Base-by-base conservation (phyloP, 2,888 invertebrate genomes). In the Choristoneura rosaceana region DNA sequence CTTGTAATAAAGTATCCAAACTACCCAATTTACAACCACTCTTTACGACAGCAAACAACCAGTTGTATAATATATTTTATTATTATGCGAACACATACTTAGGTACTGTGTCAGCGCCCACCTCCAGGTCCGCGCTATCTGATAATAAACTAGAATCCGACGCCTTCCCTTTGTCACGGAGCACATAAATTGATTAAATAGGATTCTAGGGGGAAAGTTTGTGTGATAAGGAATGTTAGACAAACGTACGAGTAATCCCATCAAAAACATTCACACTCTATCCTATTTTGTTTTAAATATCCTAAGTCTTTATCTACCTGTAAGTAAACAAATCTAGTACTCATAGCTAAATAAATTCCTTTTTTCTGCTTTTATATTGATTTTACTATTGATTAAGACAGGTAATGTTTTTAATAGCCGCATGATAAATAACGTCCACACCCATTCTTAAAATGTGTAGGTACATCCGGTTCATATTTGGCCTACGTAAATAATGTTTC, bases 101-200 rank as follows among this genome's bases (percentile, higher is more conserved):
- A 25, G 25, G 38, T 38, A 38, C 38, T 62, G 43, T 17, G 43
- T 12, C 41, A 12, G 43, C 41, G 17, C 62, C 62, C 43, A 62
- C 62, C 45, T 62, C 33, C 3, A n/a, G 60, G 34, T 15, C 15
- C 34, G 38, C 25, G 33, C 25, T 58, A 59, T 67, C 47, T 47
- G 59, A 45, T 68, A 64, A 61, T 67, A 67, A 58, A 67, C 55
- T 60, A 60, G 34, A 58, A 47, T 34, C 43, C 59, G 15, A 67
- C 59, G 67, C 67, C 47, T 67, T 60, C 59, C 12, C 67, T 60
- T 60, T 67, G 67, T 60, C 47, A 60, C 47, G 38, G 33, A 41
- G 59, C 47, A 59, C 67, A 67, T 60, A 67, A 59, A 67, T 67
- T 67, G 67, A 67, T 59, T 59, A 45, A 34, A 60, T 15, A 67